Evolutionary conservation across 2,888 invertebrate species (phyloP).

Genomic region (Druceiella hillmani): DNA sequence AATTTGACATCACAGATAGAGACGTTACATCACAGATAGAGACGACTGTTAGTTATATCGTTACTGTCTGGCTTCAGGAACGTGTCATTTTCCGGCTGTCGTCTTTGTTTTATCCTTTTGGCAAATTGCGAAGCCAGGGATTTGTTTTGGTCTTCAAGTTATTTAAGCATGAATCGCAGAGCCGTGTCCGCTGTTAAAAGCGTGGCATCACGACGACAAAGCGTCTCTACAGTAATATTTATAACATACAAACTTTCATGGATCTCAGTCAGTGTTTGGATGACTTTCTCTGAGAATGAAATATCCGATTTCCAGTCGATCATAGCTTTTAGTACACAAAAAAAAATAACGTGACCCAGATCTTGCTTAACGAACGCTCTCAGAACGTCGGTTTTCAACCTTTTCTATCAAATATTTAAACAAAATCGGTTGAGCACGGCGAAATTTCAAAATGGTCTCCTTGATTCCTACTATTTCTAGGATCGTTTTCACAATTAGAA

Average conservation of each 20-base stretch:
- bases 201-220: constrained; percentile 21
- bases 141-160: neutral
- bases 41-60: neutral
- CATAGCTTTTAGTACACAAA: constrained; percentile 19
- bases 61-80: neutral
- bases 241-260: constrained; percentile 15
- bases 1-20: too few species aligned
- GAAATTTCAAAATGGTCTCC: too few species aligned
- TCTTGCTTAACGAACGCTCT: constrained; percentile 17
- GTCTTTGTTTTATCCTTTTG: neutral
- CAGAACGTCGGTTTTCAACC: constrained; percentile 16
- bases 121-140: neutral
- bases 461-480: too few species aligned
- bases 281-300: constrained; percentile 13
- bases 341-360: constrained; percentile 16
- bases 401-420: too few species aligned
- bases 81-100: neutral
- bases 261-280: constrained; percentile 13
- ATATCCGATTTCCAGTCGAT: constrained; percentile 17
- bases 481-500: too few species aligned
- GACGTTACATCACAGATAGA: neutral
- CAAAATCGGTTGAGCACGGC: too few species aligned
- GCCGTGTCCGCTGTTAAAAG: constrained; percentile 17
- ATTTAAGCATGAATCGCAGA: constrained; percentile 9
- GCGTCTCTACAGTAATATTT: constrained; percentile 22